phyloP scores from a whole-genome alignment of 2,888 invertebrate species.

The Patella pellucida region DNA sequence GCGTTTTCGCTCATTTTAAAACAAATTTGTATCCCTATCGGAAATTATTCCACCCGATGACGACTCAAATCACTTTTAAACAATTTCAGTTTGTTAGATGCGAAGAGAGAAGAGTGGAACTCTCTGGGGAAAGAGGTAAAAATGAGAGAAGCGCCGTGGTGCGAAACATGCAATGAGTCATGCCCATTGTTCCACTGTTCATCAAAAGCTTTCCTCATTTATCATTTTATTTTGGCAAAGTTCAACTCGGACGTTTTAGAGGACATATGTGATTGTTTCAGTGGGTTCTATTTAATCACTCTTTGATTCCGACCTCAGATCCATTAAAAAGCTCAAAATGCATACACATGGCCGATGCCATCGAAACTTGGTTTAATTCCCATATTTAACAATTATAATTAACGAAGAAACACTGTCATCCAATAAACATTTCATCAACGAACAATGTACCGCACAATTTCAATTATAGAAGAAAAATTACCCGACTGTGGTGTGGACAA shows the following conservation, averaged over 20 bases:
- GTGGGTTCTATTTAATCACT: no score
- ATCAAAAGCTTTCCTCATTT: not conserved
- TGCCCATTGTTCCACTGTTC: not conserved
- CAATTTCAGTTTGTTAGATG: not conserved
- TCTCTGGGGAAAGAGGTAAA: not conserved
- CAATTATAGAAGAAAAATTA: no score
- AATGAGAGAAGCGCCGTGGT: not conserved
- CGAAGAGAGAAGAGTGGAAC: not conserved
- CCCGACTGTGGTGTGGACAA: no score
- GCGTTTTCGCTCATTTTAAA: no score
- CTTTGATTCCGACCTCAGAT: no score
- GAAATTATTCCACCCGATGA: not conserved
- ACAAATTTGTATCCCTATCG: not conserved
- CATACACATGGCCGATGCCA: no score
- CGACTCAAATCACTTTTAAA: slow-evolving; percentile 1
- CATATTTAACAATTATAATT: no score
- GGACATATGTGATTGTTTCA: not conserved
- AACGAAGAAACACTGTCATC: no score
- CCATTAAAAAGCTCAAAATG: no score
- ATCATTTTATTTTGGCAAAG: slow-evolving; percentile 2
- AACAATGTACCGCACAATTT: no score
- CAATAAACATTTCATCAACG: no score
- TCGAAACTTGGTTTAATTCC: no score
- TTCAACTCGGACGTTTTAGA: not conserved
- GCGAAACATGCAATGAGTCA: not conserved